phyloP scores from a whole-genome alignment of 2,888 invertebrate genomes.

The Endotricha flammealis region DNA sequence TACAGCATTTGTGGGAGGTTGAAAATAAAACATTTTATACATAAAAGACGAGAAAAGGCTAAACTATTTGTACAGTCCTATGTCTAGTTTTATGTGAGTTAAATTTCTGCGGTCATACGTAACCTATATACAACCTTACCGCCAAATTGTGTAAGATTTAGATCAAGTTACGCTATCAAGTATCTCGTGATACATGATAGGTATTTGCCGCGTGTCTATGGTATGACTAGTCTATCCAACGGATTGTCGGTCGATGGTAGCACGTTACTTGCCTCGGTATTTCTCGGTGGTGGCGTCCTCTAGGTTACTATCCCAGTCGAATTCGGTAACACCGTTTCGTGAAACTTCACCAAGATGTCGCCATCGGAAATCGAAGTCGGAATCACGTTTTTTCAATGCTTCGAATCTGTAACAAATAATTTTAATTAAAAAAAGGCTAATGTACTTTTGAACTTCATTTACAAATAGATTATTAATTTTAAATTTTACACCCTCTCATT shows the following conservation, averaged over 20 bases:
- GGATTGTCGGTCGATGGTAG: neutral
- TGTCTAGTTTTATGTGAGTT: constrained; percentile 1
- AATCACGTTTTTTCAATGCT: constrained; percentile 87
- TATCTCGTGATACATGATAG: neutral
- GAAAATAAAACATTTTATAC: constrained; percentile 15
- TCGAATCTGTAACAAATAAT: constrained; percentile 83
- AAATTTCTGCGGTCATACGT: constrained; percentile 3
- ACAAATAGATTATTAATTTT: no score
- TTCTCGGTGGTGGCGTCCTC: constrained; percentile 81
- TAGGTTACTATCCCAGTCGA: constrained; percentile 92
- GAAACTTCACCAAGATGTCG: constrained; percentile 90
- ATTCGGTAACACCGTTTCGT: constrained; percentile 87
- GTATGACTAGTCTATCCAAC: constrained; percentile 45
- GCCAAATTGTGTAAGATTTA: constrained; percentile 1
- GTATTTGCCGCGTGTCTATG: constrained; percentile 3
- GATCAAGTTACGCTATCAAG: constrained; percentile 1
- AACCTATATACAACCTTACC: constrained; percentile 8
- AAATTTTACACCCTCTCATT: no score
- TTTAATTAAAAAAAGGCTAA: no score
- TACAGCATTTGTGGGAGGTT: constrained; percentile 14
- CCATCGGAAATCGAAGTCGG: constrained; percentile 89
- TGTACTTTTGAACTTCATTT: no score
- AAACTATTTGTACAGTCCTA: constrained; percentile 20
- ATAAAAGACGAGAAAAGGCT: constrained; percentile 12
- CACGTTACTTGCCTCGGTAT: constrained; percentile 58